Percentiles rank a stretch among this genome's conserved stretches.
Conservation (phyloP, 2,797 vertebrate species). For the Muscicapa comitata region DNA sequence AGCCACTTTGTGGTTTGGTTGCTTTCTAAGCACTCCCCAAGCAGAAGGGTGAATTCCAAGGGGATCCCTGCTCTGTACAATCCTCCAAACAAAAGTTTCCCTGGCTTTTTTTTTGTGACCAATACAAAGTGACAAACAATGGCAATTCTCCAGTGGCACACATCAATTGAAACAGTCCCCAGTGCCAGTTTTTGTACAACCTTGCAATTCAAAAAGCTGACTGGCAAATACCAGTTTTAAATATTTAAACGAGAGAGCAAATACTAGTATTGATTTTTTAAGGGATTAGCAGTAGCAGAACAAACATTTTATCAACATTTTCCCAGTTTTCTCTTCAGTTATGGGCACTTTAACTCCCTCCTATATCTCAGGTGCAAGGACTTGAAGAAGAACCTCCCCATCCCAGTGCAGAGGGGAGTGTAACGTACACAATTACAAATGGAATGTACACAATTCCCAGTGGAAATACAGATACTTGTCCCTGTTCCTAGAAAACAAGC, state of each 20-base stretch:
- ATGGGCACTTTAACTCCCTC: not conserved
- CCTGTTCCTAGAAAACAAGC: not conserved
- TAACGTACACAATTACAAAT: not conserved
- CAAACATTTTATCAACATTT: not conserved
- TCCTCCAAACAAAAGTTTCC: not conserved
- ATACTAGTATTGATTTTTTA: rapidly evolving
- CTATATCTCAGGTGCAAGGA: not conserved
- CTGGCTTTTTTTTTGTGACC: not conserved
- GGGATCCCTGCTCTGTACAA: not conserved
- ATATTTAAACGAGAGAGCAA: not conserved
- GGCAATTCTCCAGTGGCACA: not conserved
- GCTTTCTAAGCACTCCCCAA: not conserved
- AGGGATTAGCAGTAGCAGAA: not conserved
- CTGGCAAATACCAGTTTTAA: not conserved
- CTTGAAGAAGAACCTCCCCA: not conserved
- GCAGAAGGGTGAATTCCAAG: not conserved
- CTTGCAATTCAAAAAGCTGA: not conserved
- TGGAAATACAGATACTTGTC: not conserved
- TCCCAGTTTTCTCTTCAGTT: not conserved
- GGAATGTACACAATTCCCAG: not conserved
- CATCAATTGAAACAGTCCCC: not conserved
- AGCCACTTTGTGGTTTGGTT: not conserved
- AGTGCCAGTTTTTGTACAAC: not conserved
- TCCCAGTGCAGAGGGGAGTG: not conserved
- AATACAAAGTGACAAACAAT: not conserved